These are phyloP conservation scores for Ceryle rudis DNA, from an alignment of 2,797 vertebrate genomes.

Conservation along the genomic window DNA sequence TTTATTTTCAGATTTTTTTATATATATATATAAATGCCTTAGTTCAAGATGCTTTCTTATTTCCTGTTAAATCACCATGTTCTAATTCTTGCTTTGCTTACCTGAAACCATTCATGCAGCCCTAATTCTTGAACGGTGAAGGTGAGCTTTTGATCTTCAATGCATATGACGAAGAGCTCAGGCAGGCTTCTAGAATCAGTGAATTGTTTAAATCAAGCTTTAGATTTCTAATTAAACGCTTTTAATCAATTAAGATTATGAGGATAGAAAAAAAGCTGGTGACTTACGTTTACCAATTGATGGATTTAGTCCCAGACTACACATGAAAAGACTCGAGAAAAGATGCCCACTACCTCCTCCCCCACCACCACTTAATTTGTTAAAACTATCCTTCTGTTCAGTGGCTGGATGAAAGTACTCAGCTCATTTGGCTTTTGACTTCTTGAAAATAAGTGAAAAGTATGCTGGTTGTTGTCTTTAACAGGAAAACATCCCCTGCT, in stretches of 20 bases:
- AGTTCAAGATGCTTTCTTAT: neutral
- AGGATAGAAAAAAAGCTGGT: neutral
- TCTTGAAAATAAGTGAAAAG: neutral
- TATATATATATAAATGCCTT: neutral
- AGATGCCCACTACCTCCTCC: fast-evolving
- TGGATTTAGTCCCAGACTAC: neutral
- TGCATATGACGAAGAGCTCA: neutral
- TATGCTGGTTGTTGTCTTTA: neutral
- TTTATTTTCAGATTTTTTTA: neutral
- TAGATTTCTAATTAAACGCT: neutral
- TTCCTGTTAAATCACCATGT: neutral
- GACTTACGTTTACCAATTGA: neutral
- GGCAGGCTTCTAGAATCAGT: neutral
- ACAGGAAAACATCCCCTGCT: neutral
- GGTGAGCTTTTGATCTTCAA: neutral
- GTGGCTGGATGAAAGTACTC: neutral
- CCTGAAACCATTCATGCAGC: neutral
- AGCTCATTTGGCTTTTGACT: neutral
- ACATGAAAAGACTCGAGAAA: neutral
- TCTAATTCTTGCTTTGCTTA: neutral
- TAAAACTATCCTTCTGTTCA: neutral
- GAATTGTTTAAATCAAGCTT: neutral
- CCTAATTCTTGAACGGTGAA: neutral
- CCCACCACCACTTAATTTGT: neutral
- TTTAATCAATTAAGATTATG: neutral